A percentile compares a stretch with the other conserved stretches of the same genome.
These are phyloP conservation scores for Pterocles gutturalis DNA, from an alignment of 2,113 vertebrate species.

Conservation along the genomic window DNA sequence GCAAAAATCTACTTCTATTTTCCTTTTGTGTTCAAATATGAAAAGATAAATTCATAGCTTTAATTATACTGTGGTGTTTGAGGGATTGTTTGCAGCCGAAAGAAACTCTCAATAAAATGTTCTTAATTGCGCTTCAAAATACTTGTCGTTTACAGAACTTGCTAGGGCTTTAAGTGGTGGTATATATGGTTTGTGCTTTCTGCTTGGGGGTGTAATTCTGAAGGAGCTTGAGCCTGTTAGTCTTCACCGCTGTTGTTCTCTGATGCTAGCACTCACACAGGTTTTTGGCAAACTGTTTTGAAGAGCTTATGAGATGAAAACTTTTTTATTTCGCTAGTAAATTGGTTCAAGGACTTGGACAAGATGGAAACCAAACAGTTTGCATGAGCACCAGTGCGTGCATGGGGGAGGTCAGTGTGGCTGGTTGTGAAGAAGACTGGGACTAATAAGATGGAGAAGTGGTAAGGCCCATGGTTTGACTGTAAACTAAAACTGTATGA, in stretches of 20 bases:
- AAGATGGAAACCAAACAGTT: not conserved
- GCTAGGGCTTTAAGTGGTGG: not conserved
- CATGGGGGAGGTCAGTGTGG: fast-evolving
- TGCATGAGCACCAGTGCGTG: not conserved
- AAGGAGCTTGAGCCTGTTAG: not conserved
- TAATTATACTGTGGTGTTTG: not conserved
- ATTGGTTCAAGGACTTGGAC: not conserved
- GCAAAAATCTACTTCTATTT: not conserved
- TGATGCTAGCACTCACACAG: not conserved
- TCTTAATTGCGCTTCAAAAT: not conserved
- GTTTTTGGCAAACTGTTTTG: not conserved
- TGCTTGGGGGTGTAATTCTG: not conserved
- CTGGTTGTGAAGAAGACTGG: not conserved
- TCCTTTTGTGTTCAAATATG: not conserved
- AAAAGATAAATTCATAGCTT: not conserved
- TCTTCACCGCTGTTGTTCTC: not conserved
- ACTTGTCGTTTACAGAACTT: not conserved
- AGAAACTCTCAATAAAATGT: not conserved
- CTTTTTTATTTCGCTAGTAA: not conserved
- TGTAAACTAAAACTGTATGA: no score
- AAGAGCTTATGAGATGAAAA: not conserved
- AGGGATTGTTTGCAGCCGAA: not conserved
- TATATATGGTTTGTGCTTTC: not conserved
- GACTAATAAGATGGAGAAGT: not conserved
- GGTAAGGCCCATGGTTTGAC: no score